Evolutionary conservation across 2,797 vertebrate genomes (phyloP).

Genomic region (Bovichtus variegatus): DNA sequence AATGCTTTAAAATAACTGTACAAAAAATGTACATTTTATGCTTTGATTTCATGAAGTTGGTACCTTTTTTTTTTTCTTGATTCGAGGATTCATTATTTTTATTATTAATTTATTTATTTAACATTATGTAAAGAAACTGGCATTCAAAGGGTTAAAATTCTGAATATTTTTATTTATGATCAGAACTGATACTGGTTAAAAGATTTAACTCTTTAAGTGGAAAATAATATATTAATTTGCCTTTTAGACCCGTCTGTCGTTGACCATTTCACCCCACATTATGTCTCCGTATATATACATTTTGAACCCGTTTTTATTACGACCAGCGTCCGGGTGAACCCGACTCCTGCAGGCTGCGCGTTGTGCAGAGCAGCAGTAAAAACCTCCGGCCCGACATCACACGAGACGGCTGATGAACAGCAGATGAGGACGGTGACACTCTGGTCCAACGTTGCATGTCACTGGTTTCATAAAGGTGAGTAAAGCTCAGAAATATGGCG

Average conservation of each 20-base stretch:
- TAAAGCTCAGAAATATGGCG: conserved; percentile 62
- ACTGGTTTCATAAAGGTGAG: conserved; percentile 58
- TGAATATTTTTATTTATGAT: too few species aligned
- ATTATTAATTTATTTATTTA: too few species aligned
- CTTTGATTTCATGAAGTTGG: background rate
- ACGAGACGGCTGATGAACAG: conserved; percentile 66
- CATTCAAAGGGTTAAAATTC: too few species aligned
- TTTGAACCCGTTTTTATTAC: conserved; percentile 37
- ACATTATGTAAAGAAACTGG: too few species aligned
- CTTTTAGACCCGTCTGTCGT: background rate
- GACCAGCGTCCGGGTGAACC: conserved; percentile 22
- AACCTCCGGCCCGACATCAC: conserved; percentile 43
- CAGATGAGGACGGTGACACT: conserved; percentile 66
- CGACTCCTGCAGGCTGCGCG: conserved; percentile 38
- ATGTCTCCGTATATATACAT: background rate
- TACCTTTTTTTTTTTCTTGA: background rate
- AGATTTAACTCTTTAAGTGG: too few species aligned
- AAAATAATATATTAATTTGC: background rate
- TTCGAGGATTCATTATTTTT: too few species aligned
- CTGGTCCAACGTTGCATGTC: conserved; percentile 45
- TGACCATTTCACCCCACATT: background rate
- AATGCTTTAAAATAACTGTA: background rate
- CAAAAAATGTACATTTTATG: too few species aligned
- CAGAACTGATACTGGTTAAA: too few species aligned
- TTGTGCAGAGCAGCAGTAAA: conserved; percentile 52